A percentile compares a stretch with the other conserved stretches of the same genome.
phyloP scores from a whole-genome alignment of 2,797 vertebrate genomes.

The Myotis pilosus region DNA sequence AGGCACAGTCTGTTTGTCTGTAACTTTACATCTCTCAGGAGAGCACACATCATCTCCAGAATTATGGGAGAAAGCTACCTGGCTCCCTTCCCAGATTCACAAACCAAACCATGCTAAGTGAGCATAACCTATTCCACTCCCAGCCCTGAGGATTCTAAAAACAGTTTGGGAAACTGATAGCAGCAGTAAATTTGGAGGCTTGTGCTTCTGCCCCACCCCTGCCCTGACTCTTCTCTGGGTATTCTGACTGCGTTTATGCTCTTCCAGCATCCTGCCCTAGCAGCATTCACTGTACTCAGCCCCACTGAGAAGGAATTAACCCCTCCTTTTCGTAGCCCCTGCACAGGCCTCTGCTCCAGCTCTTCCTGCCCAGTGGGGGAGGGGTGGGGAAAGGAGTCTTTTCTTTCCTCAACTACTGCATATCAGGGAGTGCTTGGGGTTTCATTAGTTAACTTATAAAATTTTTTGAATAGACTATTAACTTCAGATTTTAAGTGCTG shows the following conservation, averaged over 20 bases:
- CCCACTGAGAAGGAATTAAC: not conserved
- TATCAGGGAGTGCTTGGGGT: not conserved
- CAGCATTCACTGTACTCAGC: not conserved
- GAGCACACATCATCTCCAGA: not conserved
- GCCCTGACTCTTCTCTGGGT: not conserved
- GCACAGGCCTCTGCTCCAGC: not conserved
- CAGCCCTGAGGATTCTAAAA: slow-evolving; percentile 6
- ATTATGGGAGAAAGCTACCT: not conserved
- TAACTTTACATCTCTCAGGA: not conserved
- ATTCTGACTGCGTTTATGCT: not conserved
- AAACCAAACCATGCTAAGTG: not conserved
- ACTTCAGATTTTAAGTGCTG: not conserved
- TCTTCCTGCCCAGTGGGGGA: not conserved
- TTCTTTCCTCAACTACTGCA: not conserved
- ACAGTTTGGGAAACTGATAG: not conserved
- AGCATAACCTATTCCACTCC: not conserved
- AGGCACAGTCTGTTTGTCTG: not conserved
- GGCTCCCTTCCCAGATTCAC: slow-evolving; percentile 5
- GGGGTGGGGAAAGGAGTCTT: not conserved
- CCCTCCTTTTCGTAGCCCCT: not conserved
- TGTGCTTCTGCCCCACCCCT: not conserved
- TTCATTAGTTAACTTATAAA: not conserved
- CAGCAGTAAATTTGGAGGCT: not conserved
- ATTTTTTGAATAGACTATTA: not conserved
- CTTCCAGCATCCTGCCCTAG: not conserved